Percentiles rank a stretch among this genome's conserved stretches.
These are phyloP conservation scores for Drosophila bunnanda DNA, from an alignment of 2,888 invertebrate genomes.

Conservation along the genomic window DNA sequence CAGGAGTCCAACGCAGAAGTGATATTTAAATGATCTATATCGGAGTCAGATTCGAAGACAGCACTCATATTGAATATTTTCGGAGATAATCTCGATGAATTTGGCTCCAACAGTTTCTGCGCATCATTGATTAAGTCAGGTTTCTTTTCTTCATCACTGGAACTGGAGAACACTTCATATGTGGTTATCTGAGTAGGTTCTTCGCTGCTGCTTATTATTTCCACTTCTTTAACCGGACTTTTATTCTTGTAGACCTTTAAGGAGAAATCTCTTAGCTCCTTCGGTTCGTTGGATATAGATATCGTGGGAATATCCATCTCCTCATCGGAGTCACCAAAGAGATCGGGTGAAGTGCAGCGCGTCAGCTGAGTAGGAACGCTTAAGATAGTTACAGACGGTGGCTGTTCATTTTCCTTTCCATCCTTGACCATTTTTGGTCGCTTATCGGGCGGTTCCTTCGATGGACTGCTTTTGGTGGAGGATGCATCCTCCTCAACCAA, in stretches of 20 bases:
- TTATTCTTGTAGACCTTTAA: conserved; percentile 45
- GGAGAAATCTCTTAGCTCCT: conserved; percentile 45
- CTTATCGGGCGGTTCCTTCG: conserved; percentile 63
- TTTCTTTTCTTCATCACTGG: conserved; percentile 82
- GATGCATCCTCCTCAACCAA: neutral
- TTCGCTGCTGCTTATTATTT: conserved; percentile 16
- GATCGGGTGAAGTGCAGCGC: conserved; percentile 81
- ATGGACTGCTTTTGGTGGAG: conserved; percentile 42
- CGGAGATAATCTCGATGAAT: neutral
- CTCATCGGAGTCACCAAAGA: conserved; percentile 82
- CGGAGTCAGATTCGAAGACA: conserved; percentile 25
- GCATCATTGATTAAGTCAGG: neutral
- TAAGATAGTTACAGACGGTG: conserved; percentile 1
- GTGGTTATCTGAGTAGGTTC: conserved; percentile 50
- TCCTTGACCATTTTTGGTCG: conserved; percentile 24
- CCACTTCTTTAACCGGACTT: conserved; percentile 1
- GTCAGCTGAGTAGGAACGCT: conserved; percentile 42
- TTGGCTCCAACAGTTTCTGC: conserved; percentile 22
- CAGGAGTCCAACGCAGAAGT: neutral
- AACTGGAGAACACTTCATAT: conserved; percentile 81
- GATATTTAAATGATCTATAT: conserved; percentile 9
- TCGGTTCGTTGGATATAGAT: neutral
- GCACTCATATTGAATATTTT: neutral
- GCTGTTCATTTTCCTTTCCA: conserved; percentile 49
- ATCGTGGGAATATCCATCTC: neutral